phyloP scores from a whole-genome alignment of 2,113 vertebrate genomes.

The Gasterosteus aculeatus region DNA sequence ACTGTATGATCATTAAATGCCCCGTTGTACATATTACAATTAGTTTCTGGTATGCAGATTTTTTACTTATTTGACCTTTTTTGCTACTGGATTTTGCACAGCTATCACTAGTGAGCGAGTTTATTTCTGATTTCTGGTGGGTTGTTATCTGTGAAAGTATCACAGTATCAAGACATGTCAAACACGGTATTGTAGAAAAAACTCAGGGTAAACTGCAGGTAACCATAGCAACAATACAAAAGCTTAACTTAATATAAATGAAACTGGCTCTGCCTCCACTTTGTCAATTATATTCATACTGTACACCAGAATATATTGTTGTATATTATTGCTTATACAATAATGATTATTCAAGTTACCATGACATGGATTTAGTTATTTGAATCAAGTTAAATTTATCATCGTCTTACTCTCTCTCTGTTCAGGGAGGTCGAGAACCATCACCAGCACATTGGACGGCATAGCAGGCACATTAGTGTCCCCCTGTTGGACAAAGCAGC shows the following conservation, averaged over 20 bases:
- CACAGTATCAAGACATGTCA: background rate
- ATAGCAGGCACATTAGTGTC: conserved; percentile 74
- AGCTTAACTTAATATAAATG: background rate
- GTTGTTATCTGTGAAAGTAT: background rate
- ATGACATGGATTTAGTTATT: conserved; percentile 6
- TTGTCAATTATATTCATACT: background rate
- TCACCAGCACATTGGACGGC: conserved; percentile 83
- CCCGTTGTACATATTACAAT: conserved; percentile 11
- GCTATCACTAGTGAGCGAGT: background rate
- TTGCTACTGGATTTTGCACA: background rate
- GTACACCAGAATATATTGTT: background rate
- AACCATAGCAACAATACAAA: background rate
- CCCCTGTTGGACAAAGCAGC: conserved; percentile 76
- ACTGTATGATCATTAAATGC: background rate
- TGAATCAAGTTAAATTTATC: conserved; percentile 4
- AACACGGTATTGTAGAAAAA: background rate
- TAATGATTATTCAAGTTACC: background rate
- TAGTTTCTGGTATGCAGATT: background rate
- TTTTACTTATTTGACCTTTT: conserved; percentile 1
- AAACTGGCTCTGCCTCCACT: background rate
- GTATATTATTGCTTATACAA: background rate
- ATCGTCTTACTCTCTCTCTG: conserved; percentile 54
- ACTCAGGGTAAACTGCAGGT: background rate
- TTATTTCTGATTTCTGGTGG: background rate
- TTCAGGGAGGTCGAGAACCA: conserved; percentile 82